Evolutionary conservation across 2,888 invertebrate genomes (phyloP), one percentile per base, ranked within the genome.

Genomic region (Torymus tubicola): DNA sequence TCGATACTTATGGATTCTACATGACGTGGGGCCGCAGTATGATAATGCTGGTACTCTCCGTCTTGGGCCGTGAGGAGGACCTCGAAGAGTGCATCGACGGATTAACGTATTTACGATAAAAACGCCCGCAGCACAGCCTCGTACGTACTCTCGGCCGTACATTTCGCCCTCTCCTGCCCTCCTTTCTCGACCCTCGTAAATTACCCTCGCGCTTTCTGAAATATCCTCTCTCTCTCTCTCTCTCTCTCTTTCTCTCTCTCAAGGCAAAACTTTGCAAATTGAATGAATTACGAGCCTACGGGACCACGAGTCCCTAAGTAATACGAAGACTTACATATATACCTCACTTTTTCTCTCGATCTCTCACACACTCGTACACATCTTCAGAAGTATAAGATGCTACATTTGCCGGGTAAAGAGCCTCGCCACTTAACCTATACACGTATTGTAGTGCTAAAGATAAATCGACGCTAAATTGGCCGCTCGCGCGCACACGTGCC

Each of bases 61-160:
- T 92, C 55, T 92, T 93, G 84, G 93, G 93, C 8, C 86, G 88
- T 58, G 91, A 91, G 84, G 90, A 90, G 78, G 87, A 91, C 58
- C 88, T 93, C 13, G 91, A 92, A 82, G 87, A 88, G 65, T 84
- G 91, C 24, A 90, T 92, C 21, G 90, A 91, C 53, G 88, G 89
- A 72, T 83, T 91, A 42, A 76, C 85, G 10, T 78, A 84, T 68
- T 82, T 87, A 21, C 78, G 80, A 73, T 87, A 83, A 67, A 67
- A 71, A 16, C 8, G 42, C 8, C 42, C 42, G 42, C 42, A 42
- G 42, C 42, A 42, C 42, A 42, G 42, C 8, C 1, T 8, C 42
- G 42, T 42, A 42, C 8, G 42, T 42, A 42, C 42, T 42, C 42
- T 42, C 42, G 42, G 42, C 8, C 42, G 42, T 42, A 42, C 42